Evolutionary conservation across 1,140 invertebrate genomes (phyloP).

Genomic region (Euura saliciscinereae): DNA sequence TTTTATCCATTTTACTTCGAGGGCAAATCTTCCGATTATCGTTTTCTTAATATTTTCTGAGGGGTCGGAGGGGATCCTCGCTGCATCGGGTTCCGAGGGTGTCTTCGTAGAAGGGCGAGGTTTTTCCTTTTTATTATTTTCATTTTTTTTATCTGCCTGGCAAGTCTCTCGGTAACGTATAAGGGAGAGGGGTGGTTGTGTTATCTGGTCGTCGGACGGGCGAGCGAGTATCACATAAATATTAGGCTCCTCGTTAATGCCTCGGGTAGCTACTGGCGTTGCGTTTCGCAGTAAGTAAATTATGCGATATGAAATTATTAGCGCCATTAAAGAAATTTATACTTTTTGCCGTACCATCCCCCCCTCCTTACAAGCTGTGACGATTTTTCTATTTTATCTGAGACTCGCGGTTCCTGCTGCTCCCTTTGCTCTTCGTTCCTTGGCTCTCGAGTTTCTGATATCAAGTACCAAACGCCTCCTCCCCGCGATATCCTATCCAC

Average conservation of each 20-base stretch:
- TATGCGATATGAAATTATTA: conserved; percentile 64
- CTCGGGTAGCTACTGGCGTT: conserved; percentile 60
- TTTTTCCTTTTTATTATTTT: conserved; percentile 20
- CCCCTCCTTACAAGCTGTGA: conserved; percentile 38
- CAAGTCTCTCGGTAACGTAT: conserved; percentile 15
- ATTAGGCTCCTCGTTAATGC: conserved; percentile 63
- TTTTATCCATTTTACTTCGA: too few species aligned
- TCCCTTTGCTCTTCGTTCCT: conserved; percentile 26
- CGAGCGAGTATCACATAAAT: conserved; percentile 60
- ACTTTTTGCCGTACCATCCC: conserved; percentile 43
- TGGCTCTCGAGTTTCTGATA: neutral
- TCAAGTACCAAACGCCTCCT: conserved; percentile 11
- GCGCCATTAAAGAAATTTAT: conserved; percentile 63
- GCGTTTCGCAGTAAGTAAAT: conserved; percentile 64
- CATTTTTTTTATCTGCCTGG: conserved; percentile 17
- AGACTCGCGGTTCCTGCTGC: conserved; percentile 22
- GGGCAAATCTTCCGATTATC: neutral
- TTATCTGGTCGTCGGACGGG: conserved; percentile 57
- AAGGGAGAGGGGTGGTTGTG: conserved; percentile 40
- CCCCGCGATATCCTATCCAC: conserved; percentile 17
- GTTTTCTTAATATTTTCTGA: conserved; percentile 8
- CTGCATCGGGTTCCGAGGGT: conserved; percentile 13
- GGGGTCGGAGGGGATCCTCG: conserved; percentile 12
- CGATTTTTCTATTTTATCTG: conserved; percentile 62
- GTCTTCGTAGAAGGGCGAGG: neutral